These are phyloP conservation scores for Sturmia bella DNA, from an alignment of 2,888 invertebrate species.

Conservation along the genomic window DNA sequence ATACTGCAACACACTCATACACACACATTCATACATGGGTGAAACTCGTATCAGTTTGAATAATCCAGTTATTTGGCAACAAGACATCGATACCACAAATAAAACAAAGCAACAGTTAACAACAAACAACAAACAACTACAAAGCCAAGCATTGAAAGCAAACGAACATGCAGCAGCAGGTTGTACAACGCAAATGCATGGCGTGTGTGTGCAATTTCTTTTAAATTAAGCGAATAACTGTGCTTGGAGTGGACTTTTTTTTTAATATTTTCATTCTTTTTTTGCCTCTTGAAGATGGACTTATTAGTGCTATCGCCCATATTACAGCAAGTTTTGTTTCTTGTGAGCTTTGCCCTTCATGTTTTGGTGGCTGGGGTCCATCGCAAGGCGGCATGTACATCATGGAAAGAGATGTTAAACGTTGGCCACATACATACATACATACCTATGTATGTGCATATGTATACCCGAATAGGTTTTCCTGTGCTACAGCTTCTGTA, in stretches of 20 bases:
- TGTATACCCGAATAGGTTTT: too few relatives aligned
- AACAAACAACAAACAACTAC: constrained; percentile 5
- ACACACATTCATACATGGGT: constrained; percentile 1
- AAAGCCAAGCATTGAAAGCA: neutral
- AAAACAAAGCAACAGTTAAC: constrained; percentile 28
- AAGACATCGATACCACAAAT: constrained; percentile 45
- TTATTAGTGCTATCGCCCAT: constrained; percentile 58
- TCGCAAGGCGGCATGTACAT: neutral
- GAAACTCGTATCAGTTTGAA: constrained; percentile 53
- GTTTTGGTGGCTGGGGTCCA: neutral
- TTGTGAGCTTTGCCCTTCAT: constrained; percentile 27
- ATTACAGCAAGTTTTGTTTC: constrained; percentile 60
- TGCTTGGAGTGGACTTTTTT: constrained; percentile 42
- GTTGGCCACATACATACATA: constrained; percentile 24
- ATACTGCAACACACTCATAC: constrained; percentile 34
- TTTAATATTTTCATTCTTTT: neutral
- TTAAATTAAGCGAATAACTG: constrained; percentile 29
- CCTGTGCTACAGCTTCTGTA: too few relatives aligned
- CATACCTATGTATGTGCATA: too few relatives aligned
- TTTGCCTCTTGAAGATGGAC: constrained; percentile 34
- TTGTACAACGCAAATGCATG: neutral
- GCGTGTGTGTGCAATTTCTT: constrained; percentile 25
- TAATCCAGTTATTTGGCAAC: constrained; percentile 63
- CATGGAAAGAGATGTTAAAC: constrained; percentile 8
- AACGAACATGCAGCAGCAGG: constrained; percentile 17